Evolutionary conservation across 2,888 invertebrate genomes (phyloP), one percentile per base, ranked within the genome.

Genomic region (Glyphotaelius pellucidus): DNA sequence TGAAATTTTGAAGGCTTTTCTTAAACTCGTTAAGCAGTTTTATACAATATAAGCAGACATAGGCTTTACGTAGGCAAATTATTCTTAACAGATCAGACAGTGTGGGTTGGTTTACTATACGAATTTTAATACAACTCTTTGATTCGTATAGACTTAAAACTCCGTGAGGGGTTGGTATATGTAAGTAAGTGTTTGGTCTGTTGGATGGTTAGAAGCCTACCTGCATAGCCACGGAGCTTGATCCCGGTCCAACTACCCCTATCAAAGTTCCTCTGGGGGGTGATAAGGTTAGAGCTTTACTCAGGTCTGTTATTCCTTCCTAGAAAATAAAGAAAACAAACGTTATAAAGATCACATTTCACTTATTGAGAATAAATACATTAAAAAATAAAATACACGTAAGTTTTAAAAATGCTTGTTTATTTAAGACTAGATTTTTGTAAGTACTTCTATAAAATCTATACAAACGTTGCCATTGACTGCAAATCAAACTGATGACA

Each of bases 201-300:
- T 67, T 25, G 2, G 7, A 67, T 67, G 67, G 67, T 67, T 25
- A 67, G 67, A 25, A 2, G 25, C 35, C 87, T 52, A 93, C 97
- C 95, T 97, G 97, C 93, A 97, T 95, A 3, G 98, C 97, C 67
- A 97, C 97, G 84, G 97, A 97, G 94, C 97, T 97, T 90, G 97
- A 97, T 12, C 98, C 98, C 0, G 98, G 98, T 19, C 98, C 98
- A 90, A 98, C 96, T 91, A 98, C 97, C 35, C 97, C 98, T 86
- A 97, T 96, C 91, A 98, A 95, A 15, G 96, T 96, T 89, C 96
- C 95, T 89, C 94, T 94, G 32, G 93, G 94, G 30, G 92, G 84
- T 14, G 92, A 81, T 30, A 42, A 32, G 30, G 30, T 80, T 31
- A 80, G 79, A 4, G 84, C 42, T 42, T 32, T 79, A 31, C 80